Percentiles rank a stretch among this genome's conserved stretches.
Conservation (phyloP, 2,888 invertebrate genomes). For the Phengaris alcon region DNA sequence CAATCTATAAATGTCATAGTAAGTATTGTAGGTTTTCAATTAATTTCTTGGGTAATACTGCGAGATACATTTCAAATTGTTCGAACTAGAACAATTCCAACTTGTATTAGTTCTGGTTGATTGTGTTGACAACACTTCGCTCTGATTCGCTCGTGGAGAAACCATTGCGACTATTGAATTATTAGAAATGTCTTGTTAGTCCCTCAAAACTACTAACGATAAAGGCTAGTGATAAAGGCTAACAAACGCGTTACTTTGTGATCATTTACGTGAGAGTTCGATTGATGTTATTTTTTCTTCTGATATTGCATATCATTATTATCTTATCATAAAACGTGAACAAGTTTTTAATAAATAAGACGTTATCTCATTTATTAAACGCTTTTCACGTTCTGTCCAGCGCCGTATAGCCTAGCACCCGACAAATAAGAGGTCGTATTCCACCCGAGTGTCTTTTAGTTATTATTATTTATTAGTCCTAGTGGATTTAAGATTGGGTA, state of each 20-base stretch:
- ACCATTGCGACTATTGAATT: not conserved
- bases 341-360: too few relatives aligned
- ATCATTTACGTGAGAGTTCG: too few relatives aligned
- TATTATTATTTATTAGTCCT: too few relatives aligned
- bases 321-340: too few relatives aligned
- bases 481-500: too few relatives aligned
- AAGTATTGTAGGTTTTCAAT: conserved; percentile 8
- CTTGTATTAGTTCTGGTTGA: conserved; percentile 17
- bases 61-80: conserved; percentile 16
- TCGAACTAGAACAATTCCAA: conserved; percentile 19
- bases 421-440: too few relatives aligned
- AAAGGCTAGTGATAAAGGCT: not conserved
- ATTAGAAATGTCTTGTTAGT: conserved; percentile 14
- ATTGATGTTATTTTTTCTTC: too few relatives aligned
- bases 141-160: not conserved
- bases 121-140: conserved; percentile 8
- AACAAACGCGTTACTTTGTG: conserved; percentile 14
- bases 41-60: not conserved
- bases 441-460: too few relatives aligned
- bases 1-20: not conserved
- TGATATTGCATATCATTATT: too few relatives aligned
- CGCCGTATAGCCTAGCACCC: too few relatives aligned
- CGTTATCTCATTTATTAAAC: too few relatives aligned
- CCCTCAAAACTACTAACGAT: not conserved
- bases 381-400: too few relatives aligned